Base-by-base conservation (phyloP, 2,888 invertebrate species). In the Adineta ricciae region DNA sequence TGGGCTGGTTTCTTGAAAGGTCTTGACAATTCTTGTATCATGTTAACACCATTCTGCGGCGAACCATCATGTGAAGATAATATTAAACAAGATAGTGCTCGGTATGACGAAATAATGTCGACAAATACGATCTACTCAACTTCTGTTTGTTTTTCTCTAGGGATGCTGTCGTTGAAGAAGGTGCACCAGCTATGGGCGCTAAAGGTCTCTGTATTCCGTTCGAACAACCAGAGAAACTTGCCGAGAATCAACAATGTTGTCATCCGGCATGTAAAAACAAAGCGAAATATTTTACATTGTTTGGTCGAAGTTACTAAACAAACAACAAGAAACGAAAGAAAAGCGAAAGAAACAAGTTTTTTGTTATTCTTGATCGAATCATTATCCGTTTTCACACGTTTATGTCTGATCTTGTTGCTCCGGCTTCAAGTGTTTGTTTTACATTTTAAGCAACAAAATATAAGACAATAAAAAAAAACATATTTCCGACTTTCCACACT, bases 181-280 rank as follows among this genome's bases (percentile, higher is more conserved):
- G 95, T 86, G 95, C 94, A 38, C 95, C 97, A 41, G 93, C 97
- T 0, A 99, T 99, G 97, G 99, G 99, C 72, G 99, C 99, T 14
- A 99, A 99, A 91, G 94, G 96, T 16, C 92, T 99, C n/a, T 99
- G 99, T 90, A 95, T 98, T 89, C 99, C 99, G 5, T 94, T 97
- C 90, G 93, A 95, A 83, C 98, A 96, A 89, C 94, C 95, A 0
- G 86, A 87, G 32, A 88, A 89, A 50, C 86, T 90, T 83, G 92
- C 93, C 3, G 89, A 91, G 7, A 88, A 88, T 27, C 92, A 94
- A 78, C 93, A 93, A 88, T 99, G 99, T 90, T 94, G 99, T 88
- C 93, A 96, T 91, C 95, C 96, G 0, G 92, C 91, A 85, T 99
- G 99, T 91, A 92, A 91, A 41, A 93, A 92, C 85, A 93, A 93